Evolutionary conservation across 2,113 vertebrate species (phyloP).

Genomic region (Sprattus sprattus): DNA sequence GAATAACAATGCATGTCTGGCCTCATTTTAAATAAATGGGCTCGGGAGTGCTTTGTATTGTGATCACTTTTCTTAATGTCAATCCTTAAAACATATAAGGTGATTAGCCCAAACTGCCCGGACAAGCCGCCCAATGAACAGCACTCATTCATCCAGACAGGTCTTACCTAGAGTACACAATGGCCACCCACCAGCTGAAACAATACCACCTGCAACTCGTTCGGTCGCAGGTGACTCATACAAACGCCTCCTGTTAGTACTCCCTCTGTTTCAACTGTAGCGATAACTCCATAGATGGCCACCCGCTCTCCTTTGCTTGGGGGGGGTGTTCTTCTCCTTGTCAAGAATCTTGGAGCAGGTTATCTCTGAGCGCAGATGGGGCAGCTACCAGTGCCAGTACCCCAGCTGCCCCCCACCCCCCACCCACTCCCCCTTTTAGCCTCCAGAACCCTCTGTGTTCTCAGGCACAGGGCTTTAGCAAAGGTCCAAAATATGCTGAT

Average conservation of each 20-base stretch:
- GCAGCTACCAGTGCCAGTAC: neutral
- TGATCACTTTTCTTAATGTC: neutral
- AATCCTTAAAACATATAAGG: neutral
- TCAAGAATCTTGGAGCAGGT: constrained; percentile 39
- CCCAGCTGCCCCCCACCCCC: neutral
- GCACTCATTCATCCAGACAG: neutral
- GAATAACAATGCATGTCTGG: neutral
- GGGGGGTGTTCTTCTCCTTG: constrained; percentile 24
- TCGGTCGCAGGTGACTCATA: neutral
- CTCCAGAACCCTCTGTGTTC: constrained; percentile 26
- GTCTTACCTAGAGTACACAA: neutral
- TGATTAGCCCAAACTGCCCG: neutral
- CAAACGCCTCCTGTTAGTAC: neutral
- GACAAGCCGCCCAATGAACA: neutral
- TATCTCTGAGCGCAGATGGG: constrained; percentile 61
- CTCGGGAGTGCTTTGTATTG: neutral
- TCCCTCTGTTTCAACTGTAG: neutral
- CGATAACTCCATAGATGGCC: neutral
- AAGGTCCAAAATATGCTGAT: constrained; percentile 63
- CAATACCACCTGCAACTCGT: neutral
- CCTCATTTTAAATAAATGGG: neutral
- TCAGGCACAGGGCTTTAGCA: constrained; percentile 48
- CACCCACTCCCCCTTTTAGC: neutral
- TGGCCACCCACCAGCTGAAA: constrained; percentile 1
- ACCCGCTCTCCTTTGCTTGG: neutral